Base-by-base conservation (phyloP, 2,888 invertebrate species). In the Candidula unifasciata region DNA sequence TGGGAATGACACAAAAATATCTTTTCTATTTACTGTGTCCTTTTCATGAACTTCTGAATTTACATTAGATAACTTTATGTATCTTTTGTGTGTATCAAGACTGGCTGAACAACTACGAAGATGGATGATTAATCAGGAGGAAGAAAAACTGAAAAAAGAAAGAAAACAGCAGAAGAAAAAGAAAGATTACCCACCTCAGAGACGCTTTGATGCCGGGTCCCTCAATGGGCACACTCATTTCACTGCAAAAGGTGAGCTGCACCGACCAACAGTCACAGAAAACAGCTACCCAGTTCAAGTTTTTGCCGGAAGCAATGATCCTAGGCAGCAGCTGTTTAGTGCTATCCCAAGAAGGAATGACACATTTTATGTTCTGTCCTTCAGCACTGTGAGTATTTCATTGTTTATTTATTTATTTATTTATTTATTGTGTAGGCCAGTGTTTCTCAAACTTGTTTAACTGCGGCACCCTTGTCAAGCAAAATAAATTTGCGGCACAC, bases 331-430 rank as follows among this genome's bases (percentile, higher is more conserved):
- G 78, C 92, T 94, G 82, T 89, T 94, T 80, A 90, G 93, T 77
- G 92, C 93, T 30, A 91, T 97, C 64, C 96, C 97, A 73, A 95
- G 97, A 69, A 95, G 97, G 84, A 97, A 98, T 88, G 98, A 98
- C 93, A 98, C 98, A 0, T 98, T 97, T 93, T 98, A 98, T 93
- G 96, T 98, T 0, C 96, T 98, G 0, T 98, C 98, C 21, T 97
- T 98, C 87, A 91, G 91, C 96, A 89, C 91, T 80, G 93, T 93
- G 86, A 88, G 90, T 87, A 18, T 60, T 60, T 24, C 24, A 18
- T 24, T 18, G 13, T 44, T 44, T 44, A 44, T 44, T 44, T n/a
- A n/a, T n/a, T n/a, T n/a, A n/a, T n/a, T n/a, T n/a, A n/a, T n/a
- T n/a, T n/a, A n/a, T n/a, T n/a, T n/a, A n/a, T n/a, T n/a, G n/a